phyloP scores from a whole-genome alignment of 1,140 invertebrate species.

The Caerostris darwini region DNA sequence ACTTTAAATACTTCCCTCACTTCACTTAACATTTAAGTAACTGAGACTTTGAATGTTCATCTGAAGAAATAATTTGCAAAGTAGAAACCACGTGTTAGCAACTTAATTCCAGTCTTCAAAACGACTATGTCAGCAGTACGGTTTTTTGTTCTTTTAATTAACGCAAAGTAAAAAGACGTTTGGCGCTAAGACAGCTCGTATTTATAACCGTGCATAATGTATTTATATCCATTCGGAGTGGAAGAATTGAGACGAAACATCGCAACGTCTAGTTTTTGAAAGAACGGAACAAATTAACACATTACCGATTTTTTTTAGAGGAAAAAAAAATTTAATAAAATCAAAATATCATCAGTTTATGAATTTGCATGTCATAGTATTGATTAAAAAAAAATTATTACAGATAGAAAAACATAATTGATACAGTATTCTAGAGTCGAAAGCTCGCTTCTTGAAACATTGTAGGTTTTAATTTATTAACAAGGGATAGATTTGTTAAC shows the following conservation, averaged over 20 bases:
- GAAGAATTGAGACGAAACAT: constrained; percentile 26
- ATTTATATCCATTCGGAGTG: constrained; percentile 30
- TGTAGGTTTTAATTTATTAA: no score
- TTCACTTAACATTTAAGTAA: neutral
- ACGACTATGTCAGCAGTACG: constrained; percentile 41
- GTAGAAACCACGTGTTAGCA: constrained; percentile 24
- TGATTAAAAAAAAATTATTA: no score
- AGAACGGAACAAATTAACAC: neutral
- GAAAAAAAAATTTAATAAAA: no score
- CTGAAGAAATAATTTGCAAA: neutral
- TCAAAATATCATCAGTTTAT: no score
- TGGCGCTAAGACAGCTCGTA: constrained; percentile 52
- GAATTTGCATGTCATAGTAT: no score
- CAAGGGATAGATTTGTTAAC: no score
- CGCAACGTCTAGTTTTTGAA: constrained; percentile 10
- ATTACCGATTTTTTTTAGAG: no score
- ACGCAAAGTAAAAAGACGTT: constrained; percentile 11
- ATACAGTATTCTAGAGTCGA: no score
- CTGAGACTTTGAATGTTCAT: neutral
- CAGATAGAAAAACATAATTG: no score
- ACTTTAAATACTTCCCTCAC: neutral
- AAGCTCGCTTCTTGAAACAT: no score
- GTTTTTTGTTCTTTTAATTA: constrained; percentile 48
- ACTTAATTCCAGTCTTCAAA: neutral
- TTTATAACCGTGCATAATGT: constrained; percentile 51